A percentile compares a stretch with the other conserved stretches of the same genome.
Evolutionary conservation across 2,113 vertebrate species (phyloP).

Genomic region (Sorex araneus): DNA sequence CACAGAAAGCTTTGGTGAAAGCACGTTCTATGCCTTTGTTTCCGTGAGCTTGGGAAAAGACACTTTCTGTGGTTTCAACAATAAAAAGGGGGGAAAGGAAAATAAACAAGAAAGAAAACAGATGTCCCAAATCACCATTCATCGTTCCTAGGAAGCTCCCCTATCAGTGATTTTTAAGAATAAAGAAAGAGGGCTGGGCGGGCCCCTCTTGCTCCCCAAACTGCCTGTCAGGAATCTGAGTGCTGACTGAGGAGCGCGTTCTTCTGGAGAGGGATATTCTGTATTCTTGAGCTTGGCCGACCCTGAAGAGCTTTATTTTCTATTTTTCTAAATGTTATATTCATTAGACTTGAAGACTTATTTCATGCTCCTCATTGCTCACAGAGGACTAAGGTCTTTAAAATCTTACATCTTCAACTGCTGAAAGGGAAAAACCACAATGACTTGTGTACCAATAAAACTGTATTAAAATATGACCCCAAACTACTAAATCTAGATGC

Average conservation of each 20-base stretch:
- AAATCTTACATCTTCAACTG: neutral
- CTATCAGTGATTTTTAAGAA: conserved; percentile 17
- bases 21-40: neutral
- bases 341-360: neutral
- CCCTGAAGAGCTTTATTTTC: neutral
- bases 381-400: conserved; percentile 41
- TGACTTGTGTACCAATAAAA: conserved; percentile 6
- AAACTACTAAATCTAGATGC: neutral
- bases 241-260: neutral
- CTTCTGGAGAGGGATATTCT: neutral
- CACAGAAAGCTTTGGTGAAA: conserved; percentile 43
- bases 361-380: neutral
- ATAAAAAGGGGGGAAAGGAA: neutral
- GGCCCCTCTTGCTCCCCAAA: neutral
- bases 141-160: neutral
- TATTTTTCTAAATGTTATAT: conserved; percentile 33
- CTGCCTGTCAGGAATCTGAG: neutral
- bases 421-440: conserved; percentile 4
- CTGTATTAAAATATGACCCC: conserved; percentile 13
- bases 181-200: neutral
- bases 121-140: neutral
- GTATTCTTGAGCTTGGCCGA: neutral
- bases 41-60: neutral
- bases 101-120: neutral
- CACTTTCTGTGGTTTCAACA: neutral